Evolutionary conservation across 1,140 invertebrate genomes (phyloP).

Genomic region (Drosophila ficusphila): DNA sequence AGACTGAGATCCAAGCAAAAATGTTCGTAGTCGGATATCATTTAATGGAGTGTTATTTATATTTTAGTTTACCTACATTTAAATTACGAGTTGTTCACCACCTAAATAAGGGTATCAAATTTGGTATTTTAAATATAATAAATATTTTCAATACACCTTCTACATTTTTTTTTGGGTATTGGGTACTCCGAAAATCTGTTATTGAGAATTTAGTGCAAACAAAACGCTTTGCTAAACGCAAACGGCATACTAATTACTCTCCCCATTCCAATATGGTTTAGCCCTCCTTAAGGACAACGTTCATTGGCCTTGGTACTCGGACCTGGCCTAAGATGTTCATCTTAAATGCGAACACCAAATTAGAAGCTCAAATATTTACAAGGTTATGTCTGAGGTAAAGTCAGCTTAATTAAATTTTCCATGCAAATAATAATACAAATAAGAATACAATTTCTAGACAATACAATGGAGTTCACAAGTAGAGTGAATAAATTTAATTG

Average conservation of each 20-base stretch:
- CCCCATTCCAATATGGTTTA: not conserved
- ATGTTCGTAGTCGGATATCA: not conserved
- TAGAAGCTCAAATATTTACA: constrained; percentile 64
- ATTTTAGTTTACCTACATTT: too few species aligned
- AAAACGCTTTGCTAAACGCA: constrained; percentile 71
- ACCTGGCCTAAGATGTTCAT: constrained; percentile 23
- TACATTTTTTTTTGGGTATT: constrained; percentile 17
- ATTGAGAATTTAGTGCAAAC: constrained; percentile 72
- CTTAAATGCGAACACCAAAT: constrained; percentile 41
- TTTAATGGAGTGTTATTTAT: too few species aligned
- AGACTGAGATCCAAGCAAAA: not conserved
- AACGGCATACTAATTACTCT: constrained; percentile 71
- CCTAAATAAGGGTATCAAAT: too few species aligned
- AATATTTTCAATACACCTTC: too few species aligned
- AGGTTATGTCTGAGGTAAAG: constrained; percentile 1
- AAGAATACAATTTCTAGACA: too few species aligned
- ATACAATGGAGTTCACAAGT: too few species aligned
- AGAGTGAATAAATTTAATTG: not conserved
- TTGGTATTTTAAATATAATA: too few species aligned
- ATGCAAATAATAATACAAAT: constrained; percentile 51
- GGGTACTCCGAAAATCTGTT: constrained; percentile 19
- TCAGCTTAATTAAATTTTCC: constrained; percentile 51
- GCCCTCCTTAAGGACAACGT: not conserved
- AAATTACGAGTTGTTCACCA: too few species aligned
- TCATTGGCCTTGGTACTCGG: constrained; percentile 62